phyloP scores from a whole-genome alignment of 2,888 invertebrate genomes.

The Galerucella nymphaeae region DNA sequence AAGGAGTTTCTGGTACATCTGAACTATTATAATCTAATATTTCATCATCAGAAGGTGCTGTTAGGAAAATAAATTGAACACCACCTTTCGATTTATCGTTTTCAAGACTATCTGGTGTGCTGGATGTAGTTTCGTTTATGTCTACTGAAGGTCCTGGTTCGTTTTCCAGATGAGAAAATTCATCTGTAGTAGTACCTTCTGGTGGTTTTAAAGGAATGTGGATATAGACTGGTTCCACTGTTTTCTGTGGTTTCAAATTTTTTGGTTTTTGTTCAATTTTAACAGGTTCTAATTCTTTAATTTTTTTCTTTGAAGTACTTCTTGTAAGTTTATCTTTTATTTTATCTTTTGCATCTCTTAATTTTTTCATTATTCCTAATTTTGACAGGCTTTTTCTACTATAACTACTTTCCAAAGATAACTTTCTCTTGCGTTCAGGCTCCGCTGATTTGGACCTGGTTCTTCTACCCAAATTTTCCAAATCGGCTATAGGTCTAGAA shows the following conservation, averaged over 20 bases:
- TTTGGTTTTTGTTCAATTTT: constrained; percentile 40
- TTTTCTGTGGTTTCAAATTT: constrained; percentile 39
- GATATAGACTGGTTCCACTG: constrained; percentile 59
- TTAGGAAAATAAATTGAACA: constrained; percentile 62
- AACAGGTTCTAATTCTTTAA: constrained; percentile 38
- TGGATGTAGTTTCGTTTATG: constrained; percentile 43
- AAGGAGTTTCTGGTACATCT: constrained; percentile 60
- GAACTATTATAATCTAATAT: constrained; percentile 55
- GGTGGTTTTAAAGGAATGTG: constrained; percentile 63
- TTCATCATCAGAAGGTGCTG: constrained; percentile 64
- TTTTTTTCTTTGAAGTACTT: constrained; percentile 46
- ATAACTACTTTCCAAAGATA: constrained; percentile 58
- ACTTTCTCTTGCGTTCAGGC: constrained; percentile 56
- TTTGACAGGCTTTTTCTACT: constrained; percentile 58
- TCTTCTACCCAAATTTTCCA: constrained; percentile 31
- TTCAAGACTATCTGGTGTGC: constrained; percentile 45
- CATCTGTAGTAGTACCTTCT: constrained; percentile 60
- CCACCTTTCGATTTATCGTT: constrained; percentile 36
- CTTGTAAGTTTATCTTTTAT: constrained; percentile 55
- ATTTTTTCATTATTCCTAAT: constrained; percentile 54
- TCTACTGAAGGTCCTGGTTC: constrained; percentile 38
- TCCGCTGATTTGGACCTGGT: constrained; percentile 57
- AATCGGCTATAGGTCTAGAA: constrained; percentile 30
- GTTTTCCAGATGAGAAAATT: constrained; percentile 60
- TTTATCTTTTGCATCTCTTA: constrained; percentile 59